Percentiles rank a stretch among this genome's conserved stretches.
phyloP scores from a whole-genome alignment of 2,888 invertebrate species.

The Meghimatium bilineatum region DNA sequence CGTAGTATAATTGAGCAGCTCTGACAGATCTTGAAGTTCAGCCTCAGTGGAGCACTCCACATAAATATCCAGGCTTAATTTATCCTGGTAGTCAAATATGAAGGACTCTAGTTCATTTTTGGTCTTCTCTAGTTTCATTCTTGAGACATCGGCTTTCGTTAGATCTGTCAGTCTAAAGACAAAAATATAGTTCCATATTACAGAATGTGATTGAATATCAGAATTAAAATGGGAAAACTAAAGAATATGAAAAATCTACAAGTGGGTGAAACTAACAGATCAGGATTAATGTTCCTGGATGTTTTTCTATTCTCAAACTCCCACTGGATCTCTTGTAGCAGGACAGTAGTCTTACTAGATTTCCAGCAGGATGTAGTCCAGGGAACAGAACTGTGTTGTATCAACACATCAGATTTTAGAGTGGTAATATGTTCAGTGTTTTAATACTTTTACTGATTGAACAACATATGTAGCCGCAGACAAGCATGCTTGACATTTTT shows the following conservation, averaged over 20 bases:
- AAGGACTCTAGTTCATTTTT: conserved; percentile 96
- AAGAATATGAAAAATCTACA: not conserved
- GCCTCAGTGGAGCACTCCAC: conserved; percentile 85
- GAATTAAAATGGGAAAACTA: not conserved
- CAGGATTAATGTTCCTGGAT: too few species aligned
- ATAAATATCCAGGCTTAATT: conserved; percentile 86
- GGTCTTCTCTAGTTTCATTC: conserved; percentile 88
- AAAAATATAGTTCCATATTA: not conserved
- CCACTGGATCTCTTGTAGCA: too few species aligned
- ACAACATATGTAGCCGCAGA: too few species aligned
- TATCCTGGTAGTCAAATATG: conserved; percentile 91
- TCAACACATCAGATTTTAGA: too few species aligned
- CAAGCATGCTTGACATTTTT: too few species aligned
- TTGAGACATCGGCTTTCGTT: conserved; percentile 83
- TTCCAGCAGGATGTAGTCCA: too few species aligned
- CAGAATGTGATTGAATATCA: not conserved
- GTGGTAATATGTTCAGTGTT: too few species aligned
- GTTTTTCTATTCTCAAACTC: too few species aligned
- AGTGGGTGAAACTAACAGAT: too few species aligned
- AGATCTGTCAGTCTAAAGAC: conserved; percentile 76
- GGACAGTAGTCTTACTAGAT: too few species aligned
- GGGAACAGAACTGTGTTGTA: too few species aligned
- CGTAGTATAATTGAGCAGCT: conserved; percentile 81
- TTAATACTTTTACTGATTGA: too few species aligned
- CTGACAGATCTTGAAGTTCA: conserved; percentile 85